Base-by-base conservation (phyloP, 1,140 invertebrate genomes). In the Orchesella cincta region DNA sequence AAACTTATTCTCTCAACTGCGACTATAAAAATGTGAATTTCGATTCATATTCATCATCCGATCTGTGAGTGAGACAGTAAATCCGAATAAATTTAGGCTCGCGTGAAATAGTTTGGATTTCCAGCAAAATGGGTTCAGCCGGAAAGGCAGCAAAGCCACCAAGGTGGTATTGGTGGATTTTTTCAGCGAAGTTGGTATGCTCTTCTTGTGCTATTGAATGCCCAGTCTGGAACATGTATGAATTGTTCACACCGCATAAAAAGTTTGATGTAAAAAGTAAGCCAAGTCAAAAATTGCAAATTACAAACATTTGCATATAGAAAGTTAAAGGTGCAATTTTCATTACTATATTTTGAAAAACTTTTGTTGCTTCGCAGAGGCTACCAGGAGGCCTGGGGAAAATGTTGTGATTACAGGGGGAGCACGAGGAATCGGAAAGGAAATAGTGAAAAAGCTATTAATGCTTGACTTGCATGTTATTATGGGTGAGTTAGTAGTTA, bases 201-300 rank as follows among this genome's bases (percentile, higher is more conserved):
- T n/a, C 1, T 78, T 8, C 14, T 71, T 2, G 52, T 64, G 51
- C 1, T 46, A 1, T 20, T 33, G 0, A 34, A 72, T 0, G 78
- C 52, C 0, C 20, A 29, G 14, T 74, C 73, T 76, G 75, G 75
- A 74, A 67, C 33, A 16, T 73, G 12, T 76, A 73, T 5, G 78
- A 79, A 76, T 36, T 76, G 1, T 67, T 79, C n/a, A 76, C 78
- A 1, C 18, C 31, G 20, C 74, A 76, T 33, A 73, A 46, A 26
- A 64, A 72, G 29, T 74, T 79, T 18, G 78, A 74, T 74, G 39
- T 74, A 16, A 52, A 74, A 54, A 74, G 73, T 74, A 28, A 74
- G 73, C 29, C 18, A 20, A 8, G 39, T 12, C 8, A 46, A 46
- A n/a, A n/a, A n/a, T n/a, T n/a, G n/a, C n/a, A n/a, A n/a, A n/a